Base-by-base conservation (phyloP, 2,888 invertebrate genomes). In the Leptinotarsa tumamoca region DNA sequence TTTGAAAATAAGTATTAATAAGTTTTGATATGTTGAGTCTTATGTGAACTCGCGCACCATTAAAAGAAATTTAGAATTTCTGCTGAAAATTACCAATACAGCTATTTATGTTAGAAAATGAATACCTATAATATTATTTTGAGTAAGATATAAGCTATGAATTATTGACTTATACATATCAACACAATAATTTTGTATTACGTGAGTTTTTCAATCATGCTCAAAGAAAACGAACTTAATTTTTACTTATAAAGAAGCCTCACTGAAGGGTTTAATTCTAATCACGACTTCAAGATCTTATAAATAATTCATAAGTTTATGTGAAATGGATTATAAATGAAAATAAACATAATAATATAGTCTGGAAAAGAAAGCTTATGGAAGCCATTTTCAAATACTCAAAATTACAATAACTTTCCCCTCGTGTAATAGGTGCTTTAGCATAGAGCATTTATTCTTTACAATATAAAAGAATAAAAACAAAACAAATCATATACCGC, bases 231-330 rank as follows among this genome's bases (percentile, higher is more conserved):
- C 27, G 27, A 61, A 23, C 15, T 61, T 13, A 18, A 15, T 61
- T 61, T 61, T 14, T 61, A 27, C 15, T 17, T 61, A 27, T 61
- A 17, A 61, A 61, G 27, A 61, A 61, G 61, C 61, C 61, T 61
- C 17, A 23, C 27, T 61, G 23, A 58, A 58, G 10, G 23, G 56
- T 4, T 61, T 17, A 27, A 61, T 27, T 61, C 61, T 27, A 27
- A 61, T 61, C 23, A 61, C 27, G 13, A 23, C 61, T 61, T 61
- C 27, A 1, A 27, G n/a, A 61, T 61, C 56, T n/a, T n/a, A 13
- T 18, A 51, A 7, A 51, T 51, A 51, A 51, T 51, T 51, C 7
- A 51, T 51, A 51, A 15, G 10, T 51, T 15, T 10, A 51, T 51
- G 51, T 51, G 7, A 56, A 56, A 18, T 56, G 18, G 4, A 56